Conservation (phyloP, 2,888 invertebrate genomes). For the Sclerodermus sp. region DNA sequence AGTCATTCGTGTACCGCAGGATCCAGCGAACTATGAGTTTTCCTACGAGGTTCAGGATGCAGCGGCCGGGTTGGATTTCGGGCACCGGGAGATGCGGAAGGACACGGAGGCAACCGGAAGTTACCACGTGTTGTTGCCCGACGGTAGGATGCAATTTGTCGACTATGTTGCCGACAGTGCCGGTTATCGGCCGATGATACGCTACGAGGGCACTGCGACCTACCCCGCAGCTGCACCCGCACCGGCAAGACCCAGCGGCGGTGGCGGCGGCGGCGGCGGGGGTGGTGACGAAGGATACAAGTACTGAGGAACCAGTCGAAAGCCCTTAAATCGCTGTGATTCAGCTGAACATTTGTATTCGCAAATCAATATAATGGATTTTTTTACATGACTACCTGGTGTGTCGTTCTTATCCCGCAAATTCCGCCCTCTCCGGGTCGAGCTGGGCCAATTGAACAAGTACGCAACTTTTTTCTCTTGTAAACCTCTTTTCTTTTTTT, state of each 20-base stretch:
- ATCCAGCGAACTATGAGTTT: slow-evolving; percentile 68
- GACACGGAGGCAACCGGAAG: slow-evolving; percentile 67
- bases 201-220: slow-evolving; percentile 56
- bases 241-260: too few species aligned
- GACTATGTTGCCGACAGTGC: slow-evolving; percentile 67
- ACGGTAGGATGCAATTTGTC: slow-evolving; percentile 67
- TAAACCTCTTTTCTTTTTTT: too few species aligned
- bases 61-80: slow-evolving; percentile 64
- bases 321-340: too few species aligned
- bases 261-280: background rate
- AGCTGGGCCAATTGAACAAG: too few species aligned
- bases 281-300: slow-evolving; percentile 42
- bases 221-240: slow-evolving; percentile 38
- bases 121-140: slow-evolving; percentile 68
- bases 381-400: too few species aligned
- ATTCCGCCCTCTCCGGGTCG: too few species aligned
- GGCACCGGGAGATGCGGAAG: slow-evolving; percentile 67
- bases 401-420: too few species aligned
- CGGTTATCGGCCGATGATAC: slow-evolving; percentile 66
- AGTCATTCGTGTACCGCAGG: too few species aligned
- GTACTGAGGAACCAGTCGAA: slow-evolving; percentile 26
- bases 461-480: too few species aligned
- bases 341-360: too few species aligned
- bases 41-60: slow-evolving; percentile 68
- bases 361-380: too few species aligned